These are phyloP conservation scores for Drosophila mojavensis DNA, from an alignment of 1,140 invertebrate genomes.

Conservation along the genomic window DNA sequence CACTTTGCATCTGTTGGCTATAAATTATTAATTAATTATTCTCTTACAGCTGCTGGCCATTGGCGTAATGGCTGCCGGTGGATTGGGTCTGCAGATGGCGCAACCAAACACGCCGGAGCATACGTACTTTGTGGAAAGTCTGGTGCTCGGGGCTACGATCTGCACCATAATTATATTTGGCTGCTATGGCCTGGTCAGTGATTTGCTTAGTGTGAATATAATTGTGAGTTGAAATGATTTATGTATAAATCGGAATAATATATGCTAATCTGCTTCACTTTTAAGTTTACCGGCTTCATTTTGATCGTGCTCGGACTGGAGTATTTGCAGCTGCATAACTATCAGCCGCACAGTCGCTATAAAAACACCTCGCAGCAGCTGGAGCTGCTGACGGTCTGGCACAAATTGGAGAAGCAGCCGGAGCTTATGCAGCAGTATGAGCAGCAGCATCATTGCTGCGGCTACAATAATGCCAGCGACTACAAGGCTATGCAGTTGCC, in stretches of 20 bases:
- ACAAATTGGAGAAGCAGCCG: constrained; percentile 51
- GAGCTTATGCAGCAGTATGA: constrained; percentile 60
- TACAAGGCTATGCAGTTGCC: constrained; percentile 61
- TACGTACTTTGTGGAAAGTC: constrained; percentile 74
- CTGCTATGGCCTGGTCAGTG: constrained; percentile 70
- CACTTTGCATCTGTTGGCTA: too few species aligned
- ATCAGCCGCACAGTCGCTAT: constrained; percentile 45
- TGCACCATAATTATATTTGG: constrained; percentile 77
- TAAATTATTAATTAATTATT: not conserved
- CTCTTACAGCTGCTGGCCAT: constrained; percentile 65
- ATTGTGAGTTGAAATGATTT: constrained; percentile 46
- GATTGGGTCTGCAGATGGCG: constrained; percentile 62
- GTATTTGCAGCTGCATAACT: constrained; percentile 75
- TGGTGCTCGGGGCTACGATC: constrained; percentile 71
- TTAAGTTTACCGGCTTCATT: constrained; percentile 70
- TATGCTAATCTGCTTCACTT: not conserved
- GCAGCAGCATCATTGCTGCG: constrained; percentile 60
- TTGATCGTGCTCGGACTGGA: constrained; percentile 64
- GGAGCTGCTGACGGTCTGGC: constrained; percentile 68
- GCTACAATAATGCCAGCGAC: constrained; percentile 61
- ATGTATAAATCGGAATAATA: not conserved
- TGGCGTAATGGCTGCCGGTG: constrained; percentile 65
- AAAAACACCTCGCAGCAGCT: constrained; percentile 58
- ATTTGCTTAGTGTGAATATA: constrained; percentile 70
- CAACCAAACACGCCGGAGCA: constrained; percentile 73